Conservation (phyloP, 2,797 vertebrate genomes). For the Miichthys miiuy region DNA sequence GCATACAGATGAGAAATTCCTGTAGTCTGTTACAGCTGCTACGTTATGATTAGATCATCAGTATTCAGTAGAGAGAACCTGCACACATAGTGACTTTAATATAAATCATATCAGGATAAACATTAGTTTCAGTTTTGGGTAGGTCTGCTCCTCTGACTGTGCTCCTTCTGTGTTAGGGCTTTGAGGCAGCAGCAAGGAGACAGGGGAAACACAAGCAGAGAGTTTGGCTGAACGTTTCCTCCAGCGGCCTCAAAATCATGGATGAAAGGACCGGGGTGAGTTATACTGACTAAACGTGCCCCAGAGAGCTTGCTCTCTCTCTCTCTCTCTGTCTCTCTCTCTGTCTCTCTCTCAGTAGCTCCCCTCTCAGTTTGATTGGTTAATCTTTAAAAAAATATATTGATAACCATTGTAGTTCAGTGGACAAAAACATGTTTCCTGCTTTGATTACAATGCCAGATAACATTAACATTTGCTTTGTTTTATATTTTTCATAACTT, state of each 20-base stretch:
- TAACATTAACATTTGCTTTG: background rate
- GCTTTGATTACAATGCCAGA: background rate
- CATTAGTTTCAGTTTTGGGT: background rate
- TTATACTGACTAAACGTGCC: background rate
- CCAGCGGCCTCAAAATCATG: slow-evolving; percentile 76
- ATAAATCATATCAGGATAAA: background rate
- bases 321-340: background rate
- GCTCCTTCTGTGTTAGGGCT: slow-evolving; percentile 59
- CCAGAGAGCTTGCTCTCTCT: too few relatives aligned
- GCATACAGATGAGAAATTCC: too few relatives aligned
- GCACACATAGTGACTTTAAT: background rate
- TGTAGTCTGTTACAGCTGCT: too few relatives aligned
- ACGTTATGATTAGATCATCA: too few relatives aligned
- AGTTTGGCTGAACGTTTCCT: slow-evolving; percentile 84
- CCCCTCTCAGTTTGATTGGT: slow-evolving; percentile 7
- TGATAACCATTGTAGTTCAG: background rate
- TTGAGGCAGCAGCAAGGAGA: slow-evolving; percentile 76
- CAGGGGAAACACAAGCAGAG: slow-evolving; percentile 85
- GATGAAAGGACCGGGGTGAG: slow-evolving; percentile 84
- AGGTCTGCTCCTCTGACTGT: background rate
- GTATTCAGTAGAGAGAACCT: too few relatives aligned
- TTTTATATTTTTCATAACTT: background rate
- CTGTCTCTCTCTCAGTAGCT: background rate
- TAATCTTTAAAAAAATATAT: background rate
- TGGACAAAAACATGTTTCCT: background rate